Evolutionary conservation across 2,888 invertebrate species (phyloP).

Genomic region (Oligia strigilis): DNA sequence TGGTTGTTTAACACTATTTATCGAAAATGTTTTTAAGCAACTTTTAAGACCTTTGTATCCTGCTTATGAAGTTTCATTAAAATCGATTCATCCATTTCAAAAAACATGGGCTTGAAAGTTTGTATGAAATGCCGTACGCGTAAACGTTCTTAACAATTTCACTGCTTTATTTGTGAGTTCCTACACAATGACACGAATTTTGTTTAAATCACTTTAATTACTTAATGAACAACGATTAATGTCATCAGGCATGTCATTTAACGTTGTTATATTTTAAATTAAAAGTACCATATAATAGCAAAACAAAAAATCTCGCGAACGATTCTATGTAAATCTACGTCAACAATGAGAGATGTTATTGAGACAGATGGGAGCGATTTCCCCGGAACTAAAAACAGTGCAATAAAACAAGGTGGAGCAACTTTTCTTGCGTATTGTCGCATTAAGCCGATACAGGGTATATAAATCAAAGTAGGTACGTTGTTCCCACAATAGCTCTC

Average conservation of each 20-base stretch:
- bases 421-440: conserved; percentile 61
- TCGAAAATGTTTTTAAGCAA: too few relatives aligned
- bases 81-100: too few relatives aligned
- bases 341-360: conserved; percentile 68
- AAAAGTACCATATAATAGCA: conserved; percentile 56
- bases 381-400: conserved; percentile 61
- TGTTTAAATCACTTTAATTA: conserved; percentile 65
- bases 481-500: conserved; percentile 87
- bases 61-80: too few relatives aligned
- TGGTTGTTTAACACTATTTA: too few relatives aligned
- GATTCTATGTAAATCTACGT: conserved; percentile 64
- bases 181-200: conserved; percentile 43
- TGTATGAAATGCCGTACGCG: too few relatives aligned
- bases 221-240: conserved; percentile 50
- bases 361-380: conserved; percentile 63
- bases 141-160: conserved; percentile 6
- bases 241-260: conserved; percentile 46
- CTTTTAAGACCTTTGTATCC: too few relatives aligned
- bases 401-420: conserved; percentile 66
- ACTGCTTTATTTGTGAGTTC: conserved; percentile 57
- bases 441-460: conserved; percentile 74
- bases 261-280: conserved; percentile 53
- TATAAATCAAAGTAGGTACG: conserved; percentile 86
- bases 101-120: too few relatives aligned
- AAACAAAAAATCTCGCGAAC: conserved; percentile 33